Conservation (phyloP, 2,888 invertebrate species). For the Eupithecia tripunctaria region DNA sequence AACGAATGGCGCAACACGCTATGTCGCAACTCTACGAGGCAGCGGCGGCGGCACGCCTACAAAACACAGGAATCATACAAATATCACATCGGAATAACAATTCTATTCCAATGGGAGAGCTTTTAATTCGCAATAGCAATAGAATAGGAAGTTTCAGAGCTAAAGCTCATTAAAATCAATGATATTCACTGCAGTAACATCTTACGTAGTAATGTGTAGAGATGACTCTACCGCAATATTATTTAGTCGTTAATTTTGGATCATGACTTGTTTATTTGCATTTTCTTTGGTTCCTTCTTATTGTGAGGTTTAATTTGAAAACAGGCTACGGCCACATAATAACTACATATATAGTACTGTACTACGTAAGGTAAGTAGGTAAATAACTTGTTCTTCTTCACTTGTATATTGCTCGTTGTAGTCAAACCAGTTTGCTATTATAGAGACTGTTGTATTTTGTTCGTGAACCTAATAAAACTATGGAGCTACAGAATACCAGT, state of each 20-base stretch:
- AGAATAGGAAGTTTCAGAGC: slow-evolving; percentile 9
- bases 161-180: slow-evolving; percentile 31
- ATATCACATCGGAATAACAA: neutral
- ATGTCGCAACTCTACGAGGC: slow-evolving; percentile 56
- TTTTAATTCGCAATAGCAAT: slow-evolving; percentile 7
- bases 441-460: neutral
- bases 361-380: neutral
- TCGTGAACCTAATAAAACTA: neutral
- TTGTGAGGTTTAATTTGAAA: neutral
- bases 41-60: slow-evolving; percentile 42
- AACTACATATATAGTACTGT: too few relatives aligned
- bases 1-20: slow-evolving; percentile 57
- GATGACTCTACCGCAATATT: slow-evolving; percentile 12
- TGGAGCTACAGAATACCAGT: neutral
- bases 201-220: slow-evolving; percentile 26
- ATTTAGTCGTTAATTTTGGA: slow-evolving; percentile 8
- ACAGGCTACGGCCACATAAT: neutral
- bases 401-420: neutral
- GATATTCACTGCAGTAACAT: slow-evolving; percentile 27
- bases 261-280: slow-evolving; percentile 15
- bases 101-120: slow-evolving; percentile 12
- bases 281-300: slow-evolving; percentile 19
- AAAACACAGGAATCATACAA: slow-evolving; percentile 44
- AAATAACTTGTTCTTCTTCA: neutral
- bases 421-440: neutral